Evolutionary conservation across 2,113 vertebrate genomes (phyloP), one percentile per base, ranked within the genome.

Genomic region (Cygnus buccinator): DNA sequence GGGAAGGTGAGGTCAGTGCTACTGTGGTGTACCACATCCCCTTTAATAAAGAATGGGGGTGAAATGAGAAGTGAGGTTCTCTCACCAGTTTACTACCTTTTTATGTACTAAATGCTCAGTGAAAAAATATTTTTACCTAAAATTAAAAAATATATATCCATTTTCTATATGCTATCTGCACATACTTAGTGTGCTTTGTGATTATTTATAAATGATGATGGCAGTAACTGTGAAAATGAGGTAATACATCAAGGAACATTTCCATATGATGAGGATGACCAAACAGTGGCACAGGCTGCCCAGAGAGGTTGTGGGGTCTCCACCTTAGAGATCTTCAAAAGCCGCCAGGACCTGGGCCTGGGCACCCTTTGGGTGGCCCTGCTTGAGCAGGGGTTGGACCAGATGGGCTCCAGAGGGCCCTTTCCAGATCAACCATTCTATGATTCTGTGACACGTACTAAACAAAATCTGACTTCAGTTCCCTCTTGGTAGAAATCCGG

Each of bases 1-100:
- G 33, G 21, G 28, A 7, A 66, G 16, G 15, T 44, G 23, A 26
- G 25, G 9, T 66, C 2, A 2, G 41, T 14, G 46, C 35, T 33
- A 29, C 7, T 22, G 22, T 3, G 46, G 5, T n/a, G 43, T 50
- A 11, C 5, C 5, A 0, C 9, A 18, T 52, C 22, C 19, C 15
- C 8, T 16, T 52, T 26, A 44, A 37, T 16, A 19, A 26, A 84
- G 22, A 66, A 52, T 9, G 9, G 8, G 39, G 4, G 13, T 57
- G 35, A 74, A 39, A 63, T 18, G 41, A 65, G 39, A 75, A 71
- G 12, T 35, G 41, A 44, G 16, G 26, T 55, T 76, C 26, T 73
- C 46, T 48, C 20, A 48, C 19, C 20, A 48, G 46, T 22, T 50
- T 50, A 19, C 7, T 55, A 25, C 33, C n/a, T 17, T 7, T 80